A percentile compares a stretch with the other conserved stretches of the same genome.
Conservation (phyloP, 2,888 invertebrate species). For the Pristionchus maxplancki region DNA sequence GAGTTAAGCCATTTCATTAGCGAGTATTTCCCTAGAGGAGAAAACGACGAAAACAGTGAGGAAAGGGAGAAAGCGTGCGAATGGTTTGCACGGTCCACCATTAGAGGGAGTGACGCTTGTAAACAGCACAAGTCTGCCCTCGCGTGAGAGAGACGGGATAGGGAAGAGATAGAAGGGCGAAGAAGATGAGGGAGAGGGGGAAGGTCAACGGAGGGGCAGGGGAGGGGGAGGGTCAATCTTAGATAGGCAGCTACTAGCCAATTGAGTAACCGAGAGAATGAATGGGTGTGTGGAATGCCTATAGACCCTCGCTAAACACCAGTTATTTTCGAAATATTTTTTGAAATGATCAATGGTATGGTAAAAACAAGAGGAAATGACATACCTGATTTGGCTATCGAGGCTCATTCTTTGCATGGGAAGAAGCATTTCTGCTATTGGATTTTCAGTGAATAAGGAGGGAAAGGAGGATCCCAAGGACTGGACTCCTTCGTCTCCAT, state of each 20-base stretch:
- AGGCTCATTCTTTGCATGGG: background rate
- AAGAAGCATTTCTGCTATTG: background rate
- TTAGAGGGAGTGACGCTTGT: constrained; percentile 23
- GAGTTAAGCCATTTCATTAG: constrained; percentile 14
- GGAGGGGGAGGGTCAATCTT: background rate
- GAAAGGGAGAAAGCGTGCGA: background rate
- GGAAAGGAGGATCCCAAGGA: background rate
- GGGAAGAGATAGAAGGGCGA: background rate
- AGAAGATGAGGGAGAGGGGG: background rate
- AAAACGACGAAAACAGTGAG: background rate
- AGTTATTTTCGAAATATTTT: background rate
- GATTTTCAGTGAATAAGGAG: background rate
- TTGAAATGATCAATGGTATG: background rate
- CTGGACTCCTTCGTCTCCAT: background rate
- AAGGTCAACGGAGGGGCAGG: background rate
- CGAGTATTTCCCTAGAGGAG: background rate
- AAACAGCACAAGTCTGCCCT: constrained; percentile 35
- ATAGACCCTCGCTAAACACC: background rate
- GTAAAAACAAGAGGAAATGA: background rate
- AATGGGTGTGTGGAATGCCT: background rate
- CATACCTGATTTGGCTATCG: background rate
- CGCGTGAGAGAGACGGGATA: constrained; percentile 8
- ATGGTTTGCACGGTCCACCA: constrained; percentile 21
- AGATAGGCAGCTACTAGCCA: background rate
- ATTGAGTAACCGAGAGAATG: background rate